A percentile compares a stretch with the other conserved stretches of the same genome.
Evolutionary conservation across 1,140 invertebrate genomes (phyloP).

Genomic region (Cotesia chilonis): DNA sequence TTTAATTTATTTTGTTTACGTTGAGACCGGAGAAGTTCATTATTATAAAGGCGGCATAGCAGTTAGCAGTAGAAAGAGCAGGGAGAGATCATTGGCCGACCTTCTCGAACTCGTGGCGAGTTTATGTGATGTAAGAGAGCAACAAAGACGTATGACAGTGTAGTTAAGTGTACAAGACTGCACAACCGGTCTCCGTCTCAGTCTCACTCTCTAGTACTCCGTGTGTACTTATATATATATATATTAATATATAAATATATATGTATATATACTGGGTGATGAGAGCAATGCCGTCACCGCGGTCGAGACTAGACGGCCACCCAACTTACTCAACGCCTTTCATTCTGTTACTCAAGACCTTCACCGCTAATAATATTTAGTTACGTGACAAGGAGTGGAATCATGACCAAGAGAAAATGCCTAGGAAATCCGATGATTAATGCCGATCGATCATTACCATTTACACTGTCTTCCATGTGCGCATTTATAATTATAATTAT

Average conservation of each 20-base stretch:
- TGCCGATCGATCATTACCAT: no score
- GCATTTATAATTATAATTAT: no score
- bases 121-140: conserved; percentile 1
- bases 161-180: conserved; percentile 15
- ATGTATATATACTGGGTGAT: no score
- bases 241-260: no score
- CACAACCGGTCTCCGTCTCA: background rate
- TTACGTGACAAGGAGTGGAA: conserved; percentile 5
- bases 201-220: no score
- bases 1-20: background rate
- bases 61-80: background rate
- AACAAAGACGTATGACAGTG: conserved; percentile 5
- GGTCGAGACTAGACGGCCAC: conserved; percentile 22
- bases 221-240: no score
- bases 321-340: conserved; percentile 28
- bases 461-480: no score
- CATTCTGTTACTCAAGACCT: conserved; percentile 6
- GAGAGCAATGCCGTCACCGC: background rate
- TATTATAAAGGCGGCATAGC: no score
- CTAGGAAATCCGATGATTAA: background rate
- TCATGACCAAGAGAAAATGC: conserved; percentile 21
- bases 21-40: background rate
- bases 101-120: conserved; percentile 4
- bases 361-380: conserved; percentile 20
- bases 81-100: conserved; percentile 12